Conservation (phyloP, 2,797 vertebrate genomes). For the Semaprochilodus insignis region DNA sequence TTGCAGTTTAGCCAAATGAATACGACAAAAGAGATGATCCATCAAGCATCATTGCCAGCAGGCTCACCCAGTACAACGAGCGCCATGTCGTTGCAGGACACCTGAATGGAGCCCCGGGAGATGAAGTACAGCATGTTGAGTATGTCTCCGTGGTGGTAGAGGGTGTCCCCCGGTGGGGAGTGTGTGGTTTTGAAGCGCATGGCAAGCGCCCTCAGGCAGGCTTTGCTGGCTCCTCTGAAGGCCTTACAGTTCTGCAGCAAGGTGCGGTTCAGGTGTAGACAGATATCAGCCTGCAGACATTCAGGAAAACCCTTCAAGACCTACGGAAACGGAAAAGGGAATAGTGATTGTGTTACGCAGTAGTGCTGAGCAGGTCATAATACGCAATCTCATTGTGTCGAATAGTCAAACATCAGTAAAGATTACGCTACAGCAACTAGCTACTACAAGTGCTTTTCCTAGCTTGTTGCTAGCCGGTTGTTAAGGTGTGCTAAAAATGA, state of each 20-base stretch:
- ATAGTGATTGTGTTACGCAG: not conserved
- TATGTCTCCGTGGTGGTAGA: constrained; percentile 92
- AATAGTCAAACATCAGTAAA: no score
- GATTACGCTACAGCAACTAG: no score
- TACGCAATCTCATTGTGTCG: no score
- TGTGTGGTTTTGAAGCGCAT: constrained; percentile 93
- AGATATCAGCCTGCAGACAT: constrained; percentile 96
- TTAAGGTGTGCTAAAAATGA: no score
- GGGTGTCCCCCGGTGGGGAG: constrained; percentile 89
- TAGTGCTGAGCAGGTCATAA: not conserved
- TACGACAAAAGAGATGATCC: not conserved
- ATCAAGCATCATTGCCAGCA: not conserved
- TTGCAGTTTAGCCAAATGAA: not conserved
- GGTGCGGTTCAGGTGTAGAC: constrained; percentile 92
- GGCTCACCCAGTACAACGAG: constrained; percentile 89
- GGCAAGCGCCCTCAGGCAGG: constrained; percentile 89
- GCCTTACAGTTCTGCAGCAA: constrained; percentile 93
- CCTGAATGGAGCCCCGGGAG: constrained; percentile 92
- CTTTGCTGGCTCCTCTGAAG: constrained; percentile 90
- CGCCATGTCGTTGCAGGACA: constrained; percentile 88
- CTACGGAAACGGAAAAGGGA: constrained; percentile 68
- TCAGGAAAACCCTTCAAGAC: constrained; percentile 96
- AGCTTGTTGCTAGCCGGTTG: no score
- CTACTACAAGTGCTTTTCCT: no score
- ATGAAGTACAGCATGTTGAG: constrained; percentile 95